Conservation (phyloP, 2,888 invertebrate species). For the Polyommatus icarus region DNA sequence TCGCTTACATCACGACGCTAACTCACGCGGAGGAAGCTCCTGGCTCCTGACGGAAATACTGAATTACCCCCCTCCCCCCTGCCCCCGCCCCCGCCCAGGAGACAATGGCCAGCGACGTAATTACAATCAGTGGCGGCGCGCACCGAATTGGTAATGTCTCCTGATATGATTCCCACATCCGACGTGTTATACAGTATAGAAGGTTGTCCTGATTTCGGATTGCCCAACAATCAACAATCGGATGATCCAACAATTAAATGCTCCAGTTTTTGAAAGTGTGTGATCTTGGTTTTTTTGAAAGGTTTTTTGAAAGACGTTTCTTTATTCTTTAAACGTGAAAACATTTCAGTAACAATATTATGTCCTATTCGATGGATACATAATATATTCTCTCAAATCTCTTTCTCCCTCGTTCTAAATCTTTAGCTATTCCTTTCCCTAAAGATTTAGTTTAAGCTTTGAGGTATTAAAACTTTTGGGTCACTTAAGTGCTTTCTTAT, state of each 20-base stretch:
- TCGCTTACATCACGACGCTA: slow-evolving; percentile 3
- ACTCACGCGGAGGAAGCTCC: slow-evolving; percentile 10
- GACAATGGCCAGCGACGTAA: neutral
- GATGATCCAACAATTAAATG: too few species aligned
- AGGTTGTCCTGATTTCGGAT: neutral
- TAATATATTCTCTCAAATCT: too few species aligned
- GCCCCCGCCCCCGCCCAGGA: neutral
- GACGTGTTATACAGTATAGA: neutral
- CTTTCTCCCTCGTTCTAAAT: neutral
- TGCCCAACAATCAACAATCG: too few species aligned
- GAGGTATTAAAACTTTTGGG: neutral
- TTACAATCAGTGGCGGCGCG: neutral
- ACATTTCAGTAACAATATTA: too few species aligned
- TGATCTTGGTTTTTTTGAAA: too few species aligned
- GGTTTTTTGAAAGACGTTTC: too few species aligned
- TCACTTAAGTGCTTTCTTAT: neutral
- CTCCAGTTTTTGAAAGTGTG: too few species aligned
- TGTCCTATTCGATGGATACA: too few species aligned
- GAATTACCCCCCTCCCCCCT: neutral
- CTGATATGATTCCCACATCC: slow-evolving; percentile 19
- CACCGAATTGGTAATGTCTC: slow-evolving; percentile 6
- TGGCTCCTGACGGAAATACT: slow-evolving; percentile 5
- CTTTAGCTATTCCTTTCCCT: neutral
- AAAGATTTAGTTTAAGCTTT: neutral
- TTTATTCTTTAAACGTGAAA: too few species aligned